phyloP scores from a whole-genome alignment of 2,797 vertebrate species.

The Poecilia gillii region DNA sequence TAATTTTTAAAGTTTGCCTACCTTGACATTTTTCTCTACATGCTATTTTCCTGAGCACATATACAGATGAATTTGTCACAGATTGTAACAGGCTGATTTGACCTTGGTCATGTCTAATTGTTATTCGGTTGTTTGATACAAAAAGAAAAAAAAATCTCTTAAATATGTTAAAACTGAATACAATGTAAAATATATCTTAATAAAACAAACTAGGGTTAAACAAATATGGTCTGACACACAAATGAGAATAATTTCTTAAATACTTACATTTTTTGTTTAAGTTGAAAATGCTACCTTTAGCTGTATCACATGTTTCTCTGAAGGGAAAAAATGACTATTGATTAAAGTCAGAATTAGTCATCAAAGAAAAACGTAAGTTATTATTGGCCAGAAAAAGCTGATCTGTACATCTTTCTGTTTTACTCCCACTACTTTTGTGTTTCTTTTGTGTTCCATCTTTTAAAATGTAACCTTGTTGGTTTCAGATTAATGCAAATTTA shows the following conservation, averaged over 20 bases:
- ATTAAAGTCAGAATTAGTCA: neutral
- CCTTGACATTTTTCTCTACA: neutral
- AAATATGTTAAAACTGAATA: neutral
- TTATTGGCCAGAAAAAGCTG: neutral
- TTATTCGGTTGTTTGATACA: neutral
- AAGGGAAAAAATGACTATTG: neutral
- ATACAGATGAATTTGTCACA: neutral
- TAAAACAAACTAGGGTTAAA: neutral
- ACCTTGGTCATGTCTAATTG: neutral
- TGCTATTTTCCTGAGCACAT: neutral
- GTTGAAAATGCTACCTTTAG: neutral
- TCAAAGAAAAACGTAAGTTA: neutral
- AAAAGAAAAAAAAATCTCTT: neutral
- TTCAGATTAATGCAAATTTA: neutral
- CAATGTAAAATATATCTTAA: neutral
- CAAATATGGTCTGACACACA: neutral
- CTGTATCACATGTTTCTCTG: neutral
- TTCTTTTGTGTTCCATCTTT: neutral
- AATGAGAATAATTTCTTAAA: neutral
- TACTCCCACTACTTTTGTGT: neutral
- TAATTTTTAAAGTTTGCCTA: neutral
- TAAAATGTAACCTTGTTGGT: neutral
- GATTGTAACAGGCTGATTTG: neutral
- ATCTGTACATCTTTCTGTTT: neutral
- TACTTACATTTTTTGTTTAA: neutral